phyloP scores from a whole-genome alignment of 2,113 vertebrate species.

The Marmota monax region DNA sequence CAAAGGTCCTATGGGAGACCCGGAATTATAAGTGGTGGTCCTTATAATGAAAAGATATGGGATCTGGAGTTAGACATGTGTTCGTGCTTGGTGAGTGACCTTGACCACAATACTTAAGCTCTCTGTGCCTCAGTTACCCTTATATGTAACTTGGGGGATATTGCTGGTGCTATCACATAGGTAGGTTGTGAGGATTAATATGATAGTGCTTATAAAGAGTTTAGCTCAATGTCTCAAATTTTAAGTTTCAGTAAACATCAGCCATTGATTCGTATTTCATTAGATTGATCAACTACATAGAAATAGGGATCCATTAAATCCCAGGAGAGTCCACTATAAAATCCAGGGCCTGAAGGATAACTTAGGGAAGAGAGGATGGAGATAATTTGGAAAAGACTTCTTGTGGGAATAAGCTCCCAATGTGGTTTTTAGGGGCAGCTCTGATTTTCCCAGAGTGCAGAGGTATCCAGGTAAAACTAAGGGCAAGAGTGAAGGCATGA shows the following conservation, averaged over 20 bases:
- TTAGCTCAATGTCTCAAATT: constrained; percentile 17
- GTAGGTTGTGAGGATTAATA: background rate
- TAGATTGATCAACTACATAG: background rate
- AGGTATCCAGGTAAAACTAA: background rate
- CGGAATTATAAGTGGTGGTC: background rate
- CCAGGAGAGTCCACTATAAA: background rate
- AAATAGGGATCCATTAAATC: background rate
- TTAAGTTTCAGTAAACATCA: background rate
- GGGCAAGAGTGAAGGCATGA: background rate
- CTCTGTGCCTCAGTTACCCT: background rate
- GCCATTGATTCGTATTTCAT: background rate
- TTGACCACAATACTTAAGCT: background rate
- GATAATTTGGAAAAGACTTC: background rate
- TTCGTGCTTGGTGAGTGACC: background rate
- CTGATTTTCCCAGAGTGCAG: background rate
- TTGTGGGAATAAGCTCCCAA: background rate
- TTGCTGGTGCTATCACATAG: background rate
- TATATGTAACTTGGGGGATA: background rate
- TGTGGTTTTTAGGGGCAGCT: background rate
- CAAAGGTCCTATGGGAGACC: background rate
- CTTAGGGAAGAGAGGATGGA: background rate
- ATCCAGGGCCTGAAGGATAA: background rate
- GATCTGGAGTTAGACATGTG: background rate
- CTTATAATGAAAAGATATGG: background rate
- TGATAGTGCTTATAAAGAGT: background rate